Conservation (phyloP, 2,888 invertebrate genomes). For the Phlogophora meticulosa region DNA sequence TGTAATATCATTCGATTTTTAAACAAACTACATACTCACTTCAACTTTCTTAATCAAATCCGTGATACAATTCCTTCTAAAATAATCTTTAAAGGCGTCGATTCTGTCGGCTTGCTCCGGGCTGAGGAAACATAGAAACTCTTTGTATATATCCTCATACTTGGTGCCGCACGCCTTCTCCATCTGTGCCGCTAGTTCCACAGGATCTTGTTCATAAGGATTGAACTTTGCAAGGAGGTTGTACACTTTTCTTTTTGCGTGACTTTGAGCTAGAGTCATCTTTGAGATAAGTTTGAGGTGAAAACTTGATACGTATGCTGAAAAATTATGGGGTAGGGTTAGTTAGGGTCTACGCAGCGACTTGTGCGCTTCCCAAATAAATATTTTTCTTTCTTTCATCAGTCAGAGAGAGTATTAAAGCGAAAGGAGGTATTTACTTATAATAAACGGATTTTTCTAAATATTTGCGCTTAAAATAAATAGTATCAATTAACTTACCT, state of each 20-base stretch:
- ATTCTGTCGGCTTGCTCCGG: slow-evolving; percentile 81
- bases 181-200: slow-evolving; percentile 68
- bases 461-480: not conserved
- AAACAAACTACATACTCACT: slow-evolving; percentile 66
- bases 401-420: too few species aligned
- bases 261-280: slow-evolving; percentile 57
- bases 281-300: slow-evolving; percentile 75
- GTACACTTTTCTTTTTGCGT: slow-evolving; percentile 68
- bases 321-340: too few species aligned
- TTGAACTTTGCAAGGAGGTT: slow-evolving; percentile 74
- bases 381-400: too few species aligned
- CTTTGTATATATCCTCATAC: slow-evolving; percentile 78
- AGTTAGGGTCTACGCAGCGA: too few species aligned
- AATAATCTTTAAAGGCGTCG: slow-evolving; percentile 80
- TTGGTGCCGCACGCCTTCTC: slow-evolving; percentile 68
- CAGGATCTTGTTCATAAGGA: slow-evolving; percentile 66
- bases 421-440: too few species aligned
- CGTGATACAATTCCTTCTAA: slow-evolving; percentile 74
- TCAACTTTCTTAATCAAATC: slow-evolving; percentile 78
- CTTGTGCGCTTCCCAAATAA: too few species aligned
- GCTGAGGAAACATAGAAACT: slow-evolving; percentile 82
- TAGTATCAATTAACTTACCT: slow-evolving; percentile 67
- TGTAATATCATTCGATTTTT: not conserved
- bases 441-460: too few species aligned
- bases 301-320: slow-evolving; percentile 78